Conservation (phyloP, 2,113 vertebrate genomes). For the Synchiropus splendidus region DNA sequence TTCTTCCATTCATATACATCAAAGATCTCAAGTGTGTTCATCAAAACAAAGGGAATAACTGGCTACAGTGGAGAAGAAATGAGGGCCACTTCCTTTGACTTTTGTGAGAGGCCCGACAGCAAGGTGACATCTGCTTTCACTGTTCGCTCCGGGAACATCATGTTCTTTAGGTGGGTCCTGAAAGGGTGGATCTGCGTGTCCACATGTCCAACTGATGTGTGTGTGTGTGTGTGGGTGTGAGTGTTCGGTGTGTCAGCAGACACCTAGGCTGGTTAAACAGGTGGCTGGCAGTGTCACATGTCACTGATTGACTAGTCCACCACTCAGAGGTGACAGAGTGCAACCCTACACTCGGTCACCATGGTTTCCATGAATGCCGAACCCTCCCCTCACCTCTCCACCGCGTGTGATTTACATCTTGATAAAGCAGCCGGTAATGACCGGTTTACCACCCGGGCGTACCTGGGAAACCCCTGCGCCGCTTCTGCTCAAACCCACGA, state of each 20-base stretch:
- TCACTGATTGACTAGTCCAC: slow-evolving; percentile 48
- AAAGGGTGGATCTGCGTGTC: not conserved
- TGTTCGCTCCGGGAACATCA: slow-evolving; percentile 11
- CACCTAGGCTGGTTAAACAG: slow-evolving; percentile 39
- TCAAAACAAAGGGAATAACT: no score
- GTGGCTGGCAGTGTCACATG: slow-evolving; percentile 51
- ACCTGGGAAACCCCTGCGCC: slow-evolving; percentile 21
- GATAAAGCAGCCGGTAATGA: slow-evolving; percentile 25
- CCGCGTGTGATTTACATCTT: slow-evolving; percentile 34
- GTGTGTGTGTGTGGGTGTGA: slow-evolving; percentile 11
- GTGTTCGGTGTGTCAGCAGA: slow-evolving; percentile 24
- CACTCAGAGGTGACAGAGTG: slow-evolving; percentile 44
- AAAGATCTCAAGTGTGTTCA: no score
- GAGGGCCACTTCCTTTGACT: not conserved
- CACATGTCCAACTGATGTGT: slow-evolving; percentile 10
- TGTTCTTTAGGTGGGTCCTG: slow-evolving; percentile 6
- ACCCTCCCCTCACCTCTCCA: slow-evolving; percentile 16
- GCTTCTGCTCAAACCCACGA: no score
- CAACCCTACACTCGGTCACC: slow-evolving; percentile 40
- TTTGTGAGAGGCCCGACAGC: not conserved
- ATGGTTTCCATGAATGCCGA: slow-evolving; percentile 32
- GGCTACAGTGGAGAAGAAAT: no score
- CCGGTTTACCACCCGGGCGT: slow-evolving; percentile 20
- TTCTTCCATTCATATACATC: no score
- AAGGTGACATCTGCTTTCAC: no score